These are phyloP conservation scores for Philypnodon macrostomus DNA, from an alignment of 2,797 vertebrate species.

Conservation along the genomic window DNA sequence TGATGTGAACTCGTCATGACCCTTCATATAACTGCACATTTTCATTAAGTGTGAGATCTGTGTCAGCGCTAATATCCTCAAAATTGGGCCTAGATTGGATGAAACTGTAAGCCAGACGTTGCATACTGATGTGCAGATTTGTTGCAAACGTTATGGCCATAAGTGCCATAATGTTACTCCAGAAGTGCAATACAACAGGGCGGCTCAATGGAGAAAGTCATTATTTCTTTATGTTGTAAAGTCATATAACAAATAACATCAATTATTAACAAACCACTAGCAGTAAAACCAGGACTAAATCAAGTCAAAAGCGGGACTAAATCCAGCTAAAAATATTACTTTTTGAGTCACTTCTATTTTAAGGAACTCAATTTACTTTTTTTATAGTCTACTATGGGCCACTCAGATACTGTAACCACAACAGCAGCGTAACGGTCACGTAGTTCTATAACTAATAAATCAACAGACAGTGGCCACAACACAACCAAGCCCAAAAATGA, in stretches of 20 bases:
- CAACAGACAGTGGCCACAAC: constrained; percentile 3
- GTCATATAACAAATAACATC: constrained; percentile 18
- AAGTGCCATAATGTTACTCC: constrained; percentile 39
- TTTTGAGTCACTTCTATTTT: too few species aligned
- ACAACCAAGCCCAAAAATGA: not conserved
- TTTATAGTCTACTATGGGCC: too few species aligned
- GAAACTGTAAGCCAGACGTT: constrained; percentile 35
- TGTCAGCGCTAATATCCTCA: constrained; percentile 5
- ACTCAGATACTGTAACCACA: constrained; percentile 7
- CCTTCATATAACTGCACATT: constrained; percentile 29
- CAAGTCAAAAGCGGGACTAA: too few species aligned
- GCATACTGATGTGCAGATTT: constrained; percentile 53
- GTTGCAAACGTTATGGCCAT: constrained; percentile 37
- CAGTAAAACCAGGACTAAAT: not conserved
- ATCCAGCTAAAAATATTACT: too few species aligned
- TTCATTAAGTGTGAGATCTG: constrained; percentile 28
- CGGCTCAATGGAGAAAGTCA: constrained; percentile 28
- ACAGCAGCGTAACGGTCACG: too few species aligned
- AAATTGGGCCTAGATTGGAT: constrained; percentile 22
- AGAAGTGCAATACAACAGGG: constrained; percentile 27
- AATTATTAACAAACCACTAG: constrained; percentile 20
- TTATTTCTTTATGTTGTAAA: constrained; percentile 26
- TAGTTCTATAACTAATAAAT: too few species aligned
- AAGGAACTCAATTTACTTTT: too few species aligned
- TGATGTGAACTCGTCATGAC: constrained; percentile 31